A percentile compares a stretch with the other conserved stretches of the same genome.
phyloP scores from a whole-genome alignment of 2,888 invertebrate genomes.

The Oasisia sp. region DNA sequence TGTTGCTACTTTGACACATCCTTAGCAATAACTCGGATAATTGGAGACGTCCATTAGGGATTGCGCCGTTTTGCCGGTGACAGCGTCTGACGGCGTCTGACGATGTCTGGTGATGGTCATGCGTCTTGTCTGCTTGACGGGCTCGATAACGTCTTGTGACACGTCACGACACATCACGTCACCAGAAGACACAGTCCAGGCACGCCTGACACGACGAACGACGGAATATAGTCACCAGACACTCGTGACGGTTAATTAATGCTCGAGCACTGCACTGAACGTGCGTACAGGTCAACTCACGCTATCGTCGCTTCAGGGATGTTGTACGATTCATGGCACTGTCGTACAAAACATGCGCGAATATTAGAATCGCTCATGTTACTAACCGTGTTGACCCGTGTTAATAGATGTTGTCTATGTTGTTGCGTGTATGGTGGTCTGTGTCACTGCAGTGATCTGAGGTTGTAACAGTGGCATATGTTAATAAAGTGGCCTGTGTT shows the following conservation, averaged over 20 bases:
- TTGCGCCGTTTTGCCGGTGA: background rate
- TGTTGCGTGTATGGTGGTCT: too few relatives aligned
- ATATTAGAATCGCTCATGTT: too few relatives aligned
- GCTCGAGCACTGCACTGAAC: too few relatives aligned
- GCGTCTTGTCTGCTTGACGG: background rate
- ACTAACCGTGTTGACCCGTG: too few relatives aligned
- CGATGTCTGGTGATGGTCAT: background rate
- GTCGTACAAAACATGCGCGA: too few relatives aligned
- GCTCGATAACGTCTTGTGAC: background rate
- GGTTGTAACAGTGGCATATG: too few relatives aligned
- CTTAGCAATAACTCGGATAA: background rate
- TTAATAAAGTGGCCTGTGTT: too few relatives aligned
- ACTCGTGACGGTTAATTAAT: background rate
- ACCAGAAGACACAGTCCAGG: background rate
- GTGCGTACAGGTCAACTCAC: too few relatives aligned
- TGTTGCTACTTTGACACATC: background rate
- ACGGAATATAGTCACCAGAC: background rate
- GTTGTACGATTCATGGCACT: too few relatives aligned
- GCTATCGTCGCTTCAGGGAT: too few relatives aligned
- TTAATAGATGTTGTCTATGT: too few relatives aligned
- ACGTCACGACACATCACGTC: background rate
- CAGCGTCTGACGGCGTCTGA: background rate
- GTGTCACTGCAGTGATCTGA: too few relatives aligned
- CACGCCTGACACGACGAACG: background rate
- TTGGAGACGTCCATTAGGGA: background rate